Evolutionary conservation across 2,888 invertebrate genomes (phyloP), one percentile per base, ranked within the genome.

Genomic region (Furcula furcula): DNA sequence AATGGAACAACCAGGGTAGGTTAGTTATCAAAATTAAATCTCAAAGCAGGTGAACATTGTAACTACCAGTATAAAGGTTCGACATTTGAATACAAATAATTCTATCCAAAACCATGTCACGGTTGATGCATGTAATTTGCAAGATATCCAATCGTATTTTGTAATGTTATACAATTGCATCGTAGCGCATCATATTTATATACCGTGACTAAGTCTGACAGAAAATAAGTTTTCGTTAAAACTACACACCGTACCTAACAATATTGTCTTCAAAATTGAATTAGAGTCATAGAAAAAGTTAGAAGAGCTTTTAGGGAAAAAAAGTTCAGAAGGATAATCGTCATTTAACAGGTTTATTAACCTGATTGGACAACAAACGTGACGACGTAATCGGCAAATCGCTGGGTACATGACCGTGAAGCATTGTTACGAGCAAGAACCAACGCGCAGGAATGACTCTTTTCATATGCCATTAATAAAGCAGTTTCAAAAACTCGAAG

Each of bases 21-120:
- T 76, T 76, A 71, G 61, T 70, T 75, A 84, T 83, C 80, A 64
- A 76, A 83, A 76, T 80, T 78, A 70, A 71, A 80, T 77, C 74
- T 74, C 77, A 45, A 80, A 74, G 78, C 81, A 68, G 76, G 82
- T 75, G 74, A 46, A 65, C 67, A 65, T 67, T 69, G 69, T 75
- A 65, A 69, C 60, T 56, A 57, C 47, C 62, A 53, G 64, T 56
- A 57, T 59, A 48, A 53, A n/a, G n/a, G n/a, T n/a, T n/a, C n/a
- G n/a, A n/a, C n/a, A n/a, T n/a, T n/a, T n/a, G n/a, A n/a, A n/a
- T n/a, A n/a, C n/a, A n/a, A n/a, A n/a, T n/a, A n/a, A n/a, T n/a
- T n/a, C n/a, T n/a, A n/a, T n/a, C n/a, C n/a, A n/a, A n/a, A n/a
- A n/a, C n/a, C n/a, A n/a, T n/a, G n/a, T n/a, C n/a, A n/a, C n/a